phyloP scores from a whole-genome alignment of 92 coral and sea anemone species.

The Chrysogorgia sp. region DNA sequence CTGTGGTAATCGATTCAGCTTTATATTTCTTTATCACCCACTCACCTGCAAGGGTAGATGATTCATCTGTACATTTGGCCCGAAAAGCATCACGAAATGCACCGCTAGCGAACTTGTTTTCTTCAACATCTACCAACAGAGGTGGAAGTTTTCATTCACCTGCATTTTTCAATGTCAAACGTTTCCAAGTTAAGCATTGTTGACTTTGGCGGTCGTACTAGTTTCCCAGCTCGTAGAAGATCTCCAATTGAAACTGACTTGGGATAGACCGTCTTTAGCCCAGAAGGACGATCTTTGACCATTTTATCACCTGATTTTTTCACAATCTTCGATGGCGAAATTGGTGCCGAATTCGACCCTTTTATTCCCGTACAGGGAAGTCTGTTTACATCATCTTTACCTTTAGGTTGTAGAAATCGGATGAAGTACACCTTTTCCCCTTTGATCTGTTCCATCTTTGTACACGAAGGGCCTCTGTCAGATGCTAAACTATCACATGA shows the following conservation, averaged over 20 bases:
- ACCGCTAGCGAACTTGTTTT: conserved; percentile 42
- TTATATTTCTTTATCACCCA: conserved; percentile 27
- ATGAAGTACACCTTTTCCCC: too few relatives aligned
- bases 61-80: conserved; percentile 33
- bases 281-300: neutral
- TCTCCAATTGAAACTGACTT: conserved; percentile 18
- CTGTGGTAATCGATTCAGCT: neutral
- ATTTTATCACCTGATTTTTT: too few relatives aligned
- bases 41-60: conserved; percentile 32
- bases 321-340: too few relatives aligned
- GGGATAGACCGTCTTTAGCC: neutral
- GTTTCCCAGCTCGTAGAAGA: conserved; percentile 11
- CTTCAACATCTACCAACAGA: conserved; percentile 23
- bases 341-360: too few relatives aligned
- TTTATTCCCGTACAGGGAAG: too few relatives aligned
- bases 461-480: conserved; percentile 68
- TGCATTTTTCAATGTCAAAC: conserved; percentile 23
- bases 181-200: neutral
- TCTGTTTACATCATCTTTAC: too few relatives aligned
- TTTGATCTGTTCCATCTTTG: conserved; percentile 63
- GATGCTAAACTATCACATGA: conserved; percentile 65
- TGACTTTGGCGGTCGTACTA: conserved; percentile 9
- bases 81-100: conserved; percentile 35
- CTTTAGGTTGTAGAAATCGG: neutral
- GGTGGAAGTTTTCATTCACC: conserved; percentile 23